phyloP scores from a whole-genome alignment of 2,113 vertebrate species.

The Ornithorhynchus anatinus region DNA sequence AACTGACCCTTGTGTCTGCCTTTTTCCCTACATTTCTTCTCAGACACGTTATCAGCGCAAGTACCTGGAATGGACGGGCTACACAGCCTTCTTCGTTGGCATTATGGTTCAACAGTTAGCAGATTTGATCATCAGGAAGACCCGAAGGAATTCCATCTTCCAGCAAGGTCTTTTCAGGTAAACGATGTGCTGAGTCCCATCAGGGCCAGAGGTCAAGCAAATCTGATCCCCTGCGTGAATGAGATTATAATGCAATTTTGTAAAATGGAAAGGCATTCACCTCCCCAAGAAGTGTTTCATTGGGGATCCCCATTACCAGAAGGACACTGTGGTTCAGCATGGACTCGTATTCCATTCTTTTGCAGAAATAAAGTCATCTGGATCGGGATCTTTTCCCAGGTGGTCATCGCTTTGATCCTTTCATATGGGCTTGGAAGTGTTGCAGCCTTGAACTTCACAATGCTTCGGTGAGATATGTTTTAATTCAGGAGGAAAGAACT shows the following conservation, averaged over 20 bases:
- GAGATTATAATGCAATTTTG: too few relatives aligned
- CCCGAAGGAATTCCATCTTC: constrained; percentile 78
- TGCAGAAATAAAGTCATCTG: constrained; percentile 79
- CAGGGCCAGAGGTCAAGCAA: too few relatives aligned
- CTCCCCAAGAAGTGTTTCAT: too few relatives aligned
- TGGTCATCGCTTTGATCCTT: constrained; percentile 70
- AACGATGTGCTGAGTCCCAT: not conserved
- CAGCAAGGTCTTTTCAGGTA: constrained; percentile 78
- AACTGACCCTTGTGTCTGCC: not conserved
- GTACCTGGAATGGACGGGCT: constrained; percentile 72
- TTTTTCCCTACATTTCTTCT: not conserved
- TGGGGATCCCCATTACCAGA: too few relatives aligned
- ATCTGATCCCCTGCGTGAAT: too few relatives aligned
- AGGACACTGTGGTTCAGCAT: too few relatives aligned
- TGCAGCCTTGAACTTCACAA: constrained; percentile 71
- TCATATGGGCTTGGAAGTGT: constrained; percentile 70
- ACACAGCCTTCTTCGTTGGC: constrained; percentile 80
- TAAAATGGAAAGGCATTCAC: too few relatives aligned
- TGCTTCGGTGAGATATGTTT: constrained; percentile 65
- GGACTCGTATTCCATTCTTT: constrained; percentile 9
- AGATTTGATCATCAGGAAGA: constrained; percentile 82
- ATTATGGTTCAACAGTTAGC: constrained; percentile 80
- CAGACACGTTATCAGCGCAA: constrained; percentile 73
- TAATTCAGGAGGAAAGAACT: fast-evolving
- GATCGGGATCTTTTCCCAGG: constrained; percentile 77